These are phyloP conservation scores for Gorsachius goisagi DNA, from an alignment of 2,113 vertebrate genomes.

Conservation along the genomic window DNA sequence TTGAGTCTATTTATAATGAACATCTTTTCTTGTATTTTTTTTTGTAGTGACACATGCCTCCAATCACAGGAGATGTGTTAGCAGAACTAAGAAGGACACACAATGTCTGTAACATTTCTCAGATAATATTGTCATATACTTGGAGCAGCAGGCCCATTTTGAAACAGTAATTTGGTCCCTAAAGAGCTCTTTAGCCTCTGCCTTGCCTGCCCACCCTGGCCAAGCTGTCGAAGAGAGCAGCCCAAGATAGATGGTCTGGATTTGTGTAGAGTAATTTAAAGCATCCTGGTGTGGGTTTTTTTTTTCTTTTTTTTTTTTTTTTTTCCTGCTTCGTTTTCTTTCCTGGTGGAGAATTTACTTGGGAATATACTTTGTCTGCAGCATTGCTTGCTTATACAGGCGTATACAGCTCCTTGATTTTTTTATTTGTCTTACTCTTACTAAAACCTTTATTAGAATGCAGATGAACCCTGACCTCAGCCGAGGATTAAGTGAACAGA, in stretches of 20 bases:
- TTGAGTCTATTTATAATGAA: slow-evolving; percentile 59
- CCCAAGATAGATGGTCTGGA: slow-evolving; percentile 75
- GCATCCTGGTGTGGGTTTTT: slow-evolving; percentile 33
- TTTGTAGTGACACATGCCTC: slow-evolving; percentile 58
- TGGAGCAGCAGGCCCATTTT: slow-evolving; percentile 76
- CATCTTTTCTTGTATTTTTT: not conserved
- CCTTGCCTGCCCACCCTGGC: slow-evolving; percentile 71
- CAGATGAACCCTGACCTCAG: slow-evolving; percentile 75
- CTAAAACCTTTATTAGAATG: slow-evolving; percentile 75
- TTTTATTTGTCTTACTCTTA: slow-evolving; percentile 56
- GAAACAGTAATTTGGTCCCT: slow-evolving; percentile 80
- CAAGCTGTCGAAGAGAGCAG: slow-evolving; percentile 74
- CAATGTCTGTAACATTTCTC: slow-evolving; percentile 74
- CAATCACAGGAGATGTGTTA: slow-evolving; percentile 71
- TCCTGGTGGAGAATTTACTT: slow-evolving; percentile 55
- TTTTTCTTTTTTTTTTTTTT: not conserved
- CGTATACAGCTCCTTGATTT: slow-evolving; percentile 48
- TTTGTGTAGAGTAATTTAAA: slow-evolving; percentile 78
- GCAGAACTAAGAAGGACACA: slow-evolving; percentile 67
- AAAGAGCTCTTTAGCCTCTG: slow-evolving; percentile 77
- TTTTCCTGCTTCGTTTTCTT: not conserved
- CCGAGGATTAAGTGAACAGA: slow-evolving; percentile 79
- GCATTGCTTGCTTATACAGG: slow-evolving; percentile 46
- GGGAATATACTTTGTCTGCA: slow-evolving; percentile 54
- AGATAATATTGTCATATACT: slow-evolving; percentile 75